These are phyloP conservation scores for Clistopyga incitator DNA, from an alignment of 2,888 invertebrate genomes.

Conservation along the genomic window DNA sequence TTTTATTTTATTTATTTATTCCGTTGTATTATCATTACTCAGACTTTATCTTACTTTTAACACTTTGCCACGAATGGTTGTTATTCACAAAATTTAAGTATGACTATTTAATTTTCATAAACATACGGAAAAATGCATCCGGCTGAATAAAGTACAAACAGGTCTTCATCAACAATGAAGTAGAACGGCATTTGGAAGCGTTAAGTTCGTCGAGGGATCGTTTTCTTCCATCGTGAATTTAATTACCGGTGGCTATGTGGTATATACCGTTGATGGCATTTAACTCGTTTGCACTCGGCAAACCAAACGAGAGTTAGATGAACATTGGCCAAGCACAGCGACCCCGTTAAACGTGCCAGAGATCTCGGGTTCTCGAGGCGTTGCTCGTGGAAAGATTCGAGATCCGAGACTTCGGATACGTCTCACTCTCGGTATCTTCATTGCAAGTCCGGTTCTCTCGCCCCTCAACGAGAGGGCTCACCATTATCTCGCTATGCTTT, in stretches of 20 bases:
- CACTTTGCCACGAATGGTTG: too few species aligned
- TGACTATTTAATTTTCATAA: too few species aligned
- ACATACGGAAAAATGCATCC: too few species aligned
- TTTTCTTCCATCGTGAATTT: constrained; percentile 18
- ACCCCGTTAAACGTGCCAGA: constrained; percentile 27
- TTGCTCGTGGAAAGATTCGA: constrained; percentile 20
- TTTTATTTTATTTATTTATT: too few species aligned
- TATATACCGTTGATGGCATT: constrained; percentile 1
- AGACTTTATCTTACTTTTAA: too few species aligned
- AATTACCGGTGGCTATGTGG: background rate
- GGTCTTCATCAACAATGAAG: background rate
- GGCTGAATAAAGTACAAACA: background rate
- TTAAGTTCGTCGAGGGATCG: background rate
- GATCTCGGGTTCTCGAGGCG: constrained; percentile 2
- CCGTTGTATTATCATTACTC: too few species aligned
- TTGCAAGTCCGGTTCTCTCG: constrained; percentile 35
- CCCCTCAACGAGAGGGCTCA: background rate
- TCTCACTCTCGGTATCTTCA: constrained; percentile 34
- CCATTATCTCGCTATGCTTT: constrained; percentile 48
- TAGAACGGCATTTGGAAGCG: background rate
- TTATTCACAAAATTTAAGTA: too few species aligned
- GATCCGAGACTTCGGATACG: constrained; percentile 10
- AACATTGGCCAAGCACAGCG: background rate
- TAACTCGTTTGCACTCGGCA: constrained; percentile 19
- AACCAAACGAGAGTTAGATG: constrained; percentile 6